Percentiles rank a stretch among this genome's conserved stretches.
These are phyloP conservation scores for Tauraco erythrolophus DNA, from an alignment of 2,113 vertebrate genomes.

Conservation along the genomic window DNA sequence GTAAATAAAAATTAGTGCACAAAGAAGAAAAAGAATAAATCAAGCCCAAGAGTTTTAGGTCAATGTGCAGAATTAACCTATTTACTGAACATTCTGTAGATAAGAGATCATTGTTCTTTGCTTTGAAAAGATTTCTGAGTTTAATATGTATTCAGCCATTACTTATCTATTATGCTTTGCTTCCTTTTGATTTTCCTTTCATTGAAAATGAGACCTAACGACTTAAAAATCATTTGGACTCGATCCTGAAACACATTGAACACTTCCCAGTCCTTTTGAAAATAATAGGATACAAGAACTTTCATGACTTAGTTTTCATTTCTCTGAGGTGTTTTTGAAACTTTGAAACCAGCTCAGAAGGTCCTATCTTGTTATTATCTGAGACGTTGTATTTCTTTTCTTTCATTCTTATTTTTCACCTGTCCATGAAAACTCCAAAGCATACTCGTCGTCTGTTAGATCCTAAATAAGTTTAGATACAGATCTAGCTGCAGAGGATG, in stretches of 20 bases:
- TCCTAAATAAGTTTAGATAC: neutral
- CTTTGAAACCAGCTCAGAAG: neutral
- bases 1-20: slow-evolving; percentile 2
- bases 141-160: neutral
- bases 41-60: neutral
- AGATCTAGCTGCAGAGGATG: neutral
- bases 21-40: slow-evolving; percentile 1
- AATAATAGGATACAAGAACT: neutral
- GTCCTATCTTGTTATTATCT: neutral
- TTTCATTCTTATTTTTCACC: neutral
- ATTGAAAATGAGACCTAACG: slow-evolving; percentile 41
- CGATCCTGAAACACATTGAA: slow-evolving; percentile 8
- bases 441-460: neutral
- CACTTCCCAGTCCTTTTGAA: neutral
- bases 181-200: slow-evolving; percentile 64
- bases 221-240: slow-evolving; percentile 51
- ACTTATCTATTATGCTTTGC: slow-evolving; percentile 38
- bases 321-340: neutral
- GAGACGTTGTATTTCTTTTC: neutral
- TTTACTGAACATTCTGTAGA: slow-evolving; percentile 15
- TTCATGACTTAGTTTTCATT: neutral
- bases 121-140: slow-evolving; percentile 22
- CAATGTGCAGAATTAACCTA: neutral
- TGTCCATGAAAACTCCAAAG: neutral
- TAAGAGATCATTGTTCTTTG: slow-evolving; percentile 42